Percentiles rank a stretch among this genome's conserved stretches.
These are phyloP conservation scores for Athripsodes cinereus DNA, from an alignment of 2,888 invertebrate species.

Conservation along the genomic window DNA sequence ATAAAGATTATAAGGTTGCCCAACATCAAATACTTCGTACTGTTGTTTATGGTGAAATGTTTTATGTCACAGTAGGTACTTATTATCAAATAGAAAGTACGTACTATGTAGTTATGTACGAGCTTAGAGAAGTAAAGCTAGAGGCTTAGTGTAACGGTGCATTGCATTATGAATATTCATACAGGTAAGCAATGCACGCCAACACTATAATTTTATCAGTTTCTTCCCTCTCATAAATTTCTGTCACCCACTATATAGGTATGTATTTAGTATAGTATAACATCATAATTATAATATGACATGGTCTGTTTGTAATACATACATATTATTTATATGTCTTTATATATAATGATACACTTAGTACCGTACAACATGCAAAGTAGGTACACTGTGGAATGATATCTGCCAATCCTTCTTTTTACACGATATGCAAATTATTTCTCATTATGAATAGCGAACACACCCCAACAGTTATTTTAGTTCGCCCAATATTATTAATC, in stretches of 20 bases:
- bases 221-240: background rate
- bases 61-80: too few relatives aligned
- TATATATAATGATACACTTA: background rate
- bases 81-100: too few relatives aligned
- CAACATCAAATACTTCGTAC: too few relatives aligned
- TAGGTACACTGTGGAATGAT: background rate
- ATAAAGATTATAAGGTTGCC: too few relatives aligned
- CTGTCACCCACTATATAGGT: background rate
- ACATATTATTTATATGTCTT: background rate
- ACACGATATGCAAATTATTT: slow-evolving; percentile 1
- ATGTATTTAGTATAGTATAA: background rate
- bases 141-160: background rate
- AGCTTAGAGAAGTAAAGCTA: too few relatives aligned
- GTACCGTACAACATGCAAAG: background rate
- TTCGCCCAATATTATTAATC: too few relatives aligned
- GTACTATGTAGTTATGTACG: too few relatives aligned
- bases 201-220: background rate
- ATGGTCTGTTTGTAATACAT: background rate
- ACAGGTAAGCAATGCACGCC: background rate
- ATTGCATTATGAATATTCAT: background rate
- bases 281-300: background rate
- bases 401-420: background rate
- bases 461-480: too few relatives aligned
- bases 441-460: background rate
- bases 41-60: too few relatives aligned